Conservation (phyloP, 2,113 vertebrate genomes). For the Hystrix cristata region DNA sequence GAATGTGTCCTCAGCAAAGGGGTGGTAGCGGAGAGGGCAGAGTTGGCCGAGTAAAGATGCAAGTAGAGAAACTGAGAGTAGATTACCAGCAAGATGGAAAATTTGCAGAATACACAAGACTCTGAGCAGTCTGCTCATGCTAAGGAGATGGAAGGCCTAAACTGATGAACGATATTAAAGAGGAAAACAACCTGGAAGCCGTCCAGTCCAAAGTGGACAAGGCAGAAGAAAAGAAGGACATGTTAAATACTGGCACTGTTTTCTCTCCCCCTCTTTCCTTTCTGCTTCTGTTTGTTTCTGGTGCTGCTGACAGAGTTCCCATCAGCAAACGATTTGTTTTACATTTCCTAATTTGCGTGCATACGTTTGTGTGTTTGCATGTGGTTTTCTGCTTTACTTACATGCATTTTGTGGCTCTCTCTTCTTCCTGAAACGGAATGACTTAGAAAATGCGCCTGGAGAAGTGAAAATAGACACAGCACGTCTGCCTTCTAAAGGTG, state of each 20-base stretch:
- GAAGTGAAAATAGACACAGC: neutral
- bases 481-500: neutral
- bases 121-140: conserved; percentile 85
- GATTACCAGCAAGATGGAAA: conserved; percentile 90
- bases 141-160: conserved; percentile 88
- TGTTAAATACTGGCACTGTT: conserved; percentile 86
- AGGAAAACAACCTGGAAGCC: conserved; percentile 92
- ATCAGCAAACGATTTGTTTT: conserved; percentile 96
- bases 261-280: conserved; percentile 83
- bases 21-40: conserved; percentile 88
- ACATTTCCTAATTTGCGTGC: conserved; percentile 85
- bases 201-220: conserved; percentile 92
- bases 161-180: conserved; percentile 88
- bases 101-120: conserved; percentile 86
- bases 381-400: neutral
- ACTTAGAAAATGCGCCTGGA: neutral
- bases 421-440: neutral
- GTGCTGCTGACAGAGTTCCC: conserved; percentile 90
- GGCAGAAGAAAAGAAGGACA: conserved; percentile 97
- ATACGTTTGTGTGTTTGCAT: neutral
- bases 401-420: neutral
- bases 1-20: conserved; percentile 93
- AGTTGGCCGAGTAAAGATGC: conserved; percentile 91
- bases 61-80: conserved; percentile 92
- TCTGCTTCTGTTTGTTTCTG: conserved; percentile 82